Base-by-base conservation (phyloP, 2,797 vertebrate species). In the Epinephelus malabaricus region DNA sequence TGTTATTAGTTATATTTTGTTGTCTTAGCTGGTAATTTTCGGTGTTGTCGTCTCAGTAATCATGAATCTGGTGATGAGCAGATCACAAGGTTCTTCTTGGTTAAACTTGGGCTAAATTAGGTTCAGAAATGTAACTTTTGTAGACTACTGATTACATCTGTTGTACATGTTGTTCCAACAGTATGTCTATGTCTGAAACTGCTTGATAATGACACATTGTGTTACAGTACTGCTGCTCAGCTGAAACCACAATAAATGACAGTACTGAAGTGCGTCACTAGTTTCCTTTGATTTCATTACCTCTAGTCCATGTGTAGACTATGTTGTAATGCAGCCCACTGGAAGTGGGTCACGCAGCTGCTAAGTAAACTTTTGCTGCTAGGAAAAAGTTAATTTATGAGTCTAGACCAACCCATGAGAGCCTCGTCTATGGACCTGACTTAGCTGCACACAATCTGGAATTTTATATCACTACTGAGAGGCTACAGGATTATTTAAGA, bases 381-480 rank as follows among this genome's bases (percentile, higher is more conserved):
- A 1, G 5, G 30, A 0, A 30, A 30, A 30, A 1, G 30, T 30
- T 30, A 1, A 30, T 30, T 30, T 30, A 34, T 34, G 30, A 34
- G 0, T 34, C 30, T 34, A 34, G 30, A 34, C 30, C 30, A 34
- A 34, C 30, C 30, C 6, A 34, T 34, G 0, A 34, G 30, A 34
- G 30, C 30, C 30, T 34, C 7, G 2, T 8, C 6, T 34, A 8
- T 34, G 30, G 30, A 6, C 7, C 30, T 34, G 30, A 34, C 6
- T 34, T 0, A 34, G 30, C 0, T 0, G 1, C 30, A 34, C 7
- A 2, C 30, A 34, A 7, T 34, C 30, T 34, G 30, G 30, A 34
- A 34, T 0, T 34, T 34, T 2, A 34, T 1, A 0, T 34, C 30
- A 34, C 30, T 7, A 0, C 0, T 1, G 30, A 34, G 30, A 8